Base-by-base conservation (phyloP, 2,888 invertebrate genomes). In the Andrena bucephala region DNA sequence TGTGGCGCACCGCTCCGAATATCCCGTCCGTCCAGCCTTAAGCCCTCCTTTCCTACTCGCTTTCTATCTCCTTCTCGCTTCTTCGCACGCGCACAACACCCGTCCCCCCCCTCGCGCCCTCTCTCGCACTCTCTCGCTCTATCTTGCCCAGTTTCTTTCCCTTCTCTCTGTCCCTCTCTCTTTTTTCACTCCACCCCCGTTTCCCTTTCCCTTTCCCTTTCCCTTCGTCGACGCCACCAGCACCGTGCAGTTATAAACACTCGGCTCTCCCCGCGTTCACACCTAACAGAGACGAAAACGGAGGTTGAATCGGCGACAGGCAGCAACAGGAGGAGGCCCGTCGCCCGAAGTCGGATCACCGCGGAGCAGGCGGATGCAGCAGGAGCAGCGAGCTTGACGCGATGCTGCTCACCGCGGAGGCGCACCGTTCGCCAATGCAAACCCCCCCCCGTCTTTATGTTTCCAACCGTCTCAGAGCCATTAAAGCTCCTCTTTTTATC, bases 391-490 rank as follows among this genome's bases (percentile, higher is more conserved):
- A 77, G 60, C 78, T 52, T 60, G 69, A 77, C 36, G 57, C 85
- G 62, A 76, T 59, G 71, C 57, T 75, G 48, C 29, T 81, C 66
- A 69, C 63, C 52, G 76, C 73, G 63, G 42, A 75, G 68, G 60
- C 71, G 79, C 73, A 69, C 81, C 77, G 77, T 83, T 76, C 75
- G 81, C 85, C 81, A 85, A 63, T 83, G 60, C 72, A 78, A 83
- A 63, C 71, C 76, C 16, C 20, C 20, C 20, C 20, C 83, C 79
- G 85, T 73, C 84, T 86, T 69, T 71, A 81, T 81, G 69, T 77
- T 66, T 48, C 79, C 80, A 77, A 77, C 89, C 89, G 89, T 89
- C 90, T 91, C 90, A 92, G 90, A 91, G 92, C 92, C 93, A 92
- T 93, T 90, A 92, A 52, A 92, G 78, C 69, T 79, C 75, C 72